A percentile compares a stretch with the other conserved stretches of the same genome.
These are phyloP conservation scores for Drosophila yooni DNA, from an alignment of 2,888 invertebrate genomes.

Conservation along the genomic window DNA sequence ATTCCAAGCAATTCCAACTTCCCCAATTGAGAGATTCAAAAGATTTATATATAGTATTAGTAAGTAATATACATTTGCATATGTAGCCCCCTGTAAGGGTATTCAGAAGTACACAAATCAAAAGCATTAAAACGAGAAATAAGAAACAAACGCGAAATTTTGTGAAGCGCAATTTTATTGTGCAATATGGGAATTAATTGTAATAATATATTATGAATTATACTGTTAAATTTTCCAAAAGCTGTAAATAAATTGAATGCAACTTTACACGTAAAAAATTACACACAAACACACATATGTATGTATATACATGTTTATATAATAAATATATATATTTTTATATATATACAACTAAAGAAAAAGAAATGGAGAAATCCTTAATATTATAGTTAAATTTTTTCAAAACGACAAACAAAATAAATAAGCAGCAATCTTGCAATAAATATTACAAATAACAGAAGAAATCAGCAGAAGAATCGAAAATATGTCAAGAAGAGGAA, in stretches of 20 bases:
- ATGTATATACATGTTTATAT: slow-evolving; percentile 29
- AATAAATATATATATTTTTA: slow-evolving; percentile 64
- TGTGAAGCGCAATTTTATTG: slow-evolving; percentile 59
- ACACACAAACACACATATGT: slow-evolving; percentile 26
- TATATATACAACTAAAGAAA: slow-evolving; percentile 58
- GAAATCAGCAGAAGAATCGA: slow-evolving; percentile 8
- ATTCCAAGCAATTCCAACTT: slow-evolving; percentile 3
- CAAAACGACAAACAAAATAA: slow-evolving; percentile 50
- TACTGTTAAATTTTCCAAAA: slow-evolving; percentile 50
- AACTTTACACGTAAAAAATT: slow-evolving; percentile 19
- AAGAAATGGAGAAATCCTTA: slow-evolving; percentile 30
- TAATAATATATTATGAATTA: slow-evolving; percentile 59
- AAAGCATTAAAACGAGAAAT: slow-evolving; percentile 3
- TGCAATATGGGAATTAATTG: slow-evolving; percentile 54
- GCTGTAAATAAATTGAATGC: slow-evolving; percentile 53
- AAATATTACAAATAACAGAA: slow-evolving; percentile 41
- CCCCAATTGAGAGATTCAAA: slow-evolving; percentile 4
- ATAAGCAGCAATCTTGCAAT: slow-evolving; percentile 52
- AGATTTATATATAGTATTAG: not conserved
- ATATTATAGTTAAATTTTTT: slow-evolving; percentile 75
- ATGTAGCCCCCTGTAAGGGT: slow-evolving; percentile 22
- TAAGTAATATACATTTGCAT: not conserved
- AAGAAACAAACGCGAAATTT: slow-evolving; percentile 13
- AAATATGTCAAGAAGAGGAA: slow-evolving; percentile 6
- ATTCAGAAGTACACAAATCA: slow-evolving; percentile 5